Evolutionary conservation across 2,888 invertebrate species (phyloP).

Genomic region (Clanis bilineata): DNA sequence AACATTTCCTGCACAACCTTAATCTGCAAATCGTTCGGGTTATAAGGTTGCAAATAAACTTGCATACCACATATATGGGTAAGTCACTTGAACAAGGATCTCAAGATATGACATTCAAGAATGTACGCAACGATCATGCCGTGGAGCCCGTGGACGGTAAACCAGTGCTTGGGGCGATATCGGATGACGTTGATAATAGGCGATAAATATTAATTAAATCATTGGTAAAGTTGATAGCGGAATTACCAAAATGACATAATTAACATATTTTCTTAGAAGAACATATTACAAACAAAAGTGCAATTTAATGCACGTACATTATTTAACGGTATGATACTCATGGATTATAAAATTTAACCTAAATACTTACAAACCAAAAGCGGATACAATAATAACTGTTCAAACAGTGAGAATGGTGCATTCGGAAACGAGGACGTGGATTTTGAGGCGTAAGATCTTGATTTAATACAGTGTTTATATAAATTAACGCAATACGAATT

Average conservation of each 20-base stretch:
- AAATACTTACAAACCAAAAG: constrained; percentile 37
- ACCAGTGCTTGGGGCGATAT: constrained; percentile 42
- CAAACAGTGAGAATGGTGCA: constrained; percentile 37
- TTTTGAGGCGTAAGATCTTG: constrained; percentile 9
- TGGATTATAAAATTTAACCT: constrained; percentile 38
- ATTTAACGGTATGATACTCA: constrained; percentile 26
- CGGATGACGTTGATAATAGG: constrained; percentile 39
- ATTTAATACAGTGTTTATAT: constrained; percentile 13
- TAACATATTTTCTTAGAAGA: background rate
- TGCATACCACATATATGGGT: constrained; percentile 68
- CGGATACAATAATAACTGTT: constrained; percentile 40
- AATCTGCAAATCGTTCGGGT: constrained; percentile 57
- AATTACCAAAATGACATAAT: background rate
- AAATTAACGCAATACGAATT: constrained; percentile 10
- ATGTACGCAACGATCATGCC: constrained; percentile 58
- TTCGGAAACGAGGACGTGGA: constrained; percentile 28
- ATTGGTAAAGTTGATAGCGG: background rate
- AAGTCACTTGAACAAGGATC: constrained; percentile 68
- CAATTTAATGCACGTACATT: background rate
- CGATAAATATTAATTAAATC: constrained; percentile 30
- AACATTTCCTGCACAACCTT: constrained; percentile 31
- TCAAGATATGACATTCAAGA: constrained; percentile 64
- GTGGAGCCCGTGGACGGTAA: constrained; percentile 41
- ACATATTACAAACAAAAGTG: background rate
- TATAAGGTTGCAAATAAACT: constrained; percentile 69